Evolutionary conservation across 2,888 invertebrate genomes (phyloP), one percentile per base, ranked within the genome.

Genomic region (Rhingia rostrata): DNA sequence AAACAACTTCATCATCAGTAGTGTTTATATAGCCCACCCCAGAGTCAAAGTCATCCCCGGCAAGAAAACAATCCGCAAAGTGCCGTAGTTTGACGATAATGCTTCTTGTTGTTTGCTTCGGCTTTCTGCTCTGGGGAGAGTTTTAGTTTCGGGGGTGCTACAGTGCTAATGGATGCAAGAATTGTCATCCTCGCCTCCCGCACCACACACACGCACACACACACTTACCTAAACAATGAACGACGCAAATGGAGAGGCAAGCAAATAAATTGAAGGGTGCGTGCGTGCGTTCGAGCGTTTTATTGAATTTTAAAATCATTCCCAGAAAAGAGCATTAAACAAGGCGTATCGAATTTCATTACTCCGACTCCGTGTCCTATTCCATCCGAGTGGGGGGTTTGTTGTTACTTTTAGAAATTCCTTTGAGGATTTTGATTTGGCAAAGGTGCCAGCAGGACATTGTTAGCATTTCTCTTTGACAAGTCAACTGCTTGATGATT

Each of bases 331-430:
- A 90, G 90, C 91, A 90, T 91, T 91, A 90, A 91, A 91, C 91
- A 90, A 91, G 91, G 91, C 91, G 89, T 91, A 92, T 92, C 91
- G 90, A 90, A 91, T 92, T 92, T 91, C 92, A 91, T 91, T 91
- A 91, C 22, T 22, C 22, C 22, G 22, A 22, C 22, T 22, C 22
- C 88, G 83, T 87, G 5, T 53, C 87, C 82, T 81, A 63, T 60
- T 7, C 12, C 10, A 10, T 54, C 22, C 47, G 47, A 37, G 47
- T 51, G 51, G 63, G 43, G 43, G 70, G 32, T 66, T 67, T 30
- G 49, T 22, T 49, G 22, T 12, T 35, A 64, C 61, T 74, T 58
- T 80, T 66, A 60, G 39, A 22, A 49, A 47, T 67, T 60, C 56
- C 43, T 60, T 67, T 41, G 53, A 63, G 63, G 43, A 35, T 58